Base-by-base conservation (phyloP, 2,113 vertebrate species). In the Polyodon spathula region DNA sequence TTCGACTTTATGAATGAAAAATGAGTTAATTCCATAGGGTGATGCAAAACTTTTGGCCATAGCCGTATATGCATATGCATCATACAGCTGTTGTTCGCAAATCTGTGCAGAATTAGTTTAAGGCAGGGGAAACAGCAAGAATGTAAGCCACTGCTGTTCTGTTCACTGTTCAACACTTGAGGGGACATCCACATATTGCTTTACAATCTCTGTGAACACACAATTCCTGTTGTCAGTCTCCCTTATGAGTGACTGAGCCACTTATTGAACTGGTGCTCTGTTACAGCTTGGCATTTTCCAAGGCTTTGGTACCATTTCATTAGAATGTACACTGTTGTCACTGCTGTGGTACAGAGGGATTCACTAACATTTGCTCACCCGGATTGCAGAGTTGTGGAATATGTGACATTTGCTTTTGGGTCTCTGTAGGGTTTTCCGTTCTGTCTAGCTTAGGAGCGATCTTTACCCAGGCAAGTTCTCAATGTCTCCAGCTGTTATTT, bases 291-390 rank as follows among this genome's bases (percentile, higher is more conserved):
- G 77, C 80, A 86, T 87, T 85, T 87, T 71, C 76, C 68, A 14
- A 0, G 68, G 61, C 63, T 74, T 42, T 40, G 15, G 38, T 40
- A 6, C 40, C 40, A 6, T 44, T 43, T 58, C 8, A 43, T 17
- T 59, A 84, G 74, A 81, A 81, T 85, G 85, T 82, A 82, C 83
- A 76, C 68, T 82, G 66, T 4, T 4, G 41, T 3, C 40, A 42
- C 40, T 11, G 40, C 41, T 14, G 15, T 10, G 60, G 73, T 37
- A 61, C 60, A 66, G 0, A 75, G 75, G 79, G 75, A 64, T 73
- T 64, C 67, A 55, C 70, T 88, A 82, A 82, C 82, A 86, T 87
- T 86, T 88, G 77, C 80, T 66, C 82, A 83, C 76, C 84, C 81
- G 82, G 79, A 69, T 63, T 2, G 68, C 78, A 76, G 80, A 81